Evolutionary conservation across 2,888 invertebrate genomes (phyloP).

Genomic region (Lasioglossum figueresi): DNA sequence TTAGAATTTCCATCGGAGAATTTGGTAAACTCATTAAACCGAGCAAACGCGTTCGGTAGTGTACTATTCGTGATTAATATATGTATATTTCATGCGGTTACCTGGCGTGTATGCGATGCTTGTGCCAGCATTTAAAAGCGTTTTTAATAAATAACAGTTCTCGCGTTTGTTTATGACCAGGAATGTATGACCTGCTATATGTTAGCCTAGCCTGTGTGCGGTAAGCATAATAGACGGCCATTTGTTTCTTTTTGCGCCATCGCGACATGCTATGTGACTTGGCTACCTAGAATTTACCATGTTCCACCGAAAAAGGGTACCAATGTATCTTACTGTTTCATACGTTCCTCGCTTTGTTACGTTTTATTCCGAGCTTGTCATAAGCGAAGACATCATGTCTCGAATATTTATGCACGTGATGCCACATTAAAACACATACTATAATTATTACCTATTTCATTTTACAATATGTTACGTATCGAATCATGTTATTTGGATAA

Average conservation of each 20-base stretch:
- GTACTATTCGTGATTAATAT: neutral
- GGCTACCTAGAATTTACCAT: conserved; percentile 48
- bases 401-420: neutral
- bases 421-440: neutral
- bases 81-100: neutral
- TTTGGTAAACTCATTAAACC: neutral
- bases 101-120: neutral
- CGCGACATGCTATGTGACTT: conserved; percentile 42
- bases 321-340: conserved; percentile 42
- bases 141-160: conserved; percentile 30
- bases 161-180: conserved; percentile 28
- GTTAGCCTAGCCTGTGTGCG: conserved; percentile 41
- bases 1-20: neutral
- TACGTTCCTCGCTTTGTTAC: conserved; percentile 28
- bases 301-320: conserved; percentile 35
- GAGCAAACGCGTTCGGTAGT: neutral
- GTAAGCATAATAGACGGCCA: conserved; percentile 50
- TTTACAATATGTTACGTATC: neutral
- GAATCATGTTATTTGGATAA: neutral
- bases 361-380: conserved; percentile 4
- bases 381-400: neutral
- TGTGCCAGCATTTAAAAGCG: conserved; percentile 16
- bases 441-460: neutral
- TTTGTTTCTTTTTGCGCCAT: conserved; percentile 52
- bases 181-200: conserved; percentile 43